These are phyloP conservation scores for Odontothrips loti DNA, from an alignment of 2,888 invertebrate genomes.

Conservation along the genomic window DNA sequence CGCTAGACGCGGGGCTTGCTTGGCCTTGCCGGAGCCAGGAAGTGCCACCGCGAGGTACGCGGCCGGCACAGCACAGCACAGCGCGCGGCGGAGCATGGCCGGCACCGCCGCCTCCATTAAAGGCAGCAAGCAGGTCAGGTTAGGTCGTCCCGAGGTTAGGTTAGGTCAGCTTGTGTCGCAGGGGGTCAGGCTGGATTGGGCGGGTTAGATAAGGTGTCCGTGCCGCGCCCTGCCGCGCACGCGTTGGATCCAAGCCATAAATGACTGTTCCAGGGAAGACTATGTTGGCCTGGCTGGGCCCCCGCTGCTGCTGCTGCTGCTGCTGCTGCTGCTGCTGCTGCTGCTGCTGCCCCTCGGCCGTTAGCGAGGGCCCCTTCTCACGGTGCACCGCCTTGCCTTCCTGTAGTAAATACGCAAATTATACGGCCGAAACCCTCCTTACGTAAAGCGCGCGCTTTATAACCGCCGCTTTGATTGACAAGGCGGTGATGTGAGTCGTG, in stretches of 20 bases:
- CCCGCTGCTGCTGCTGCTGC: no score
- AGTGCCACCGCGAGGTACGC: background rate
- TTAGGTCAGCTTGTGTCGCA: background rate
- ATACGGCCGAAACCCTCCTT: background rate
- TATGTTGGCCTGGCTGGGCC: background rate
- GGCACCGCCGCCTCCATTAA: background rate
- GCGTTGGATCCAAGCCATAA: no score
- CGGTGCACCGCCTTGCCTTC: background rate
- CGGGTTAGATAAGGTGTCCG: no score
- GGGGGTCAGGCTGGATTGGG: no score
- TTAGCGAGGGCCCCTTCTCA: background rate
- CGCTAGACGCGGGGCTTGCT: background rate
- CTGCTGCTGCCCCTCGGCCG: background rate
- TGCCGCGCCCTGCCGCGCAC: no score
- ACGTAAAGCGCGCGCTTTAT: background rate
- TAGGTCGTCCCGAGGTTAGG: background rate
- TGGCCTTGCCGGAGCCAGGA: constrained; percentile 13
- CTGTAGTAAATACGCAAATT: constrained; percentile 12
- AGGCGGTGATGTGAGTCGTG: background rate
- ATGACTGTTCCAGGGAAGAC: no score
- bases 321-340: no score
- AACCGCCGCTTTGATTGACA: constrained; percentile 17
- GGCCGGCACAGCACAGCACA: background rate
- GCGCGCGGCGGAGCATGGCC: background rate
- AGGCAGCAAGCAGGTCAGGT: background rate